A percentile compares a stretch with the other conserved stretches of the same genome.
Evolutionary conservation across 2,888 invertebrate genomes (phyloP).

Genomic region (Melanostoma scalare): DNA sequence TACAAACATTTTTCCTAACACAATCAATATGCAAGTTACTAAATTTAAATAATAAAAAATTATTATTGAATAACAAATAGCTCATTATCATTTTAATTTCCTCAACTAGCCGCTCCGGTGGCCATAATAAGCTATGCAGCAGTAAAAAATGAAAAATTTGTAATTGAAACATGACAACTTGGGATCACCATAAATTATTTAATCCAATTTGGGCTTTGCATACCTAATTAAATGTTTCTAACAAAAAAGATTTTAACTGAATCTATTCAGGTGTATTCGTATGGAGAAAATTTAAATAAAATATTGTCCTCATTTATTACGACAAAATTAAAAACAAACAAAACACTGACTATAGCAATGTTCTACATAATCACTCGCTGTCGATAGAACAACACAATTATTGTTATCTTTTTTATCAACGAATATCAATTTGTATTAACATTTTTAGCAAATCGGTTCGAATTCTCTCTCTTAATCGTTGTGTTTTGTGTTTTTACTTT

Average conservation of each 20-base stretch:
- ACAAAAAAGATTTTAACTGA: conserved; percentile 5
- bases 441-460: conserved; percentile 36
- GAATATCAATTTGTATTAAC: conserved; percentile 47
- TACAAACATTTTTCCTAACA: too few relatives aligned
- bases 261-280: conserved; percentile 16
- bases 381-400: background rate
- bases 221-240: conserved; percentile 25
- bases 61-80: too few relatives aligned
- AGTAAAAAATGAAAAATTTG: background rate
- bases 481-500: conserved; percentile 9
- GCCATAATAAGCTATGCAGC: too few relatives aligned
- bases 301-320: conserved; percentile 1
- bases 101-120: too few relatives aligned
- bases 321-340: conserved; percentile 5
- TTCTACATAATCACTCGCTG: background rate
- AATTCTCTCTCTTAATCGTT: conserved; percentile 44
- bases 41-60: too few relatives aligned
- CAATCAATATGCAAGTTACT: too few relatives aligned
- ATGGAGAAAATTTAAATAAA: background rate
- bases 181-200: background rate
- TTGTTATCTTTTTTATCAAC: conserved; percentile 37
- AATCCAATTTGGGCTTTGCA: conserved; percentile 9
- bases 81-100: too few relatives aligned
- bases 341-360: conserved; percentile 4
- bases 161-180: conserved; percentile 16